Percentiles rank a stretch among this genome's conserved stretches.
Conservation (phyloP, 1,140 invertebrate species). For the Lordiphosa mommai region DNA sequence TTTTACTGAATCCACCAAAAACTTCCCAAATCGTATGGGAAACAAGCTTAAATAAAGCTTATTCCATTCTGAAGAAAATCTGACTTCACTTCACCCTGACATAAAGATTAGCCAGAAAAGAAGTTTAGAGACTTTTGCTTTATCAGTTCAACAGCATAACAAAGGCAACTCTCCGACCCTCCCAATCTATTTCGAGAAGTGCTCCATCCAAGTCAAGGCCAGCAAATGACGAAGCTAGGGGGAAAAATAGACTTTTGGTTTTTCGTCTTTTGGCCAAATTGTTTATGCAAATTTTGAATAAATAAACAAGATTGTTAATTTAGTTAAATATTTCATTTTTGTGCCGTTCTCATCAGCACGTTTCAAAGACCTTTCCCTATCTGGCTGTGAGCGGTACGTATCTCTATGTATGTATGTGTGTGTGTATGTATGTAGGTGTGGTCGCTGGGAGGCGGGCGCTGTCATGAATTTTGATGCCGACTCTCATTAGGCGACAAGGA, state of each 20-base stretch:
- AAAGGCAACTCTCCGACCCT: conserved; percentile 6
- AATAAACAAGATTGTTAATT: conserved; percentile 78
- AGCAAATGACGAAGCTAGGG: neutral
- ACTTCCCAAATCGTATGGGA: too few relatives aligned
- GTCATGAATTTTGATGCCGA: conserved; percentile 73
- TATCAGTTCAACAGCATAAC: conserved; percentile 21
- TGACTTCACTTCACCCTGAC: too few relatives aligned
- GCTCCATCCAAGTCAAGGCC: conserved; percentile 21
- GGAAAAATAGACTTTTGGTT: conserved; percentile 72
- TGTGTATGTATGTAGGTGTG: conserved; percentile 54
- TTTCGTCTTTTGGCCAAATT: conserved; percentile 76
- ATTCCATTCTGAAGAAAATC: too few relatives aligned
- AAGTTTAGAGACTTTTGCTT: conserved; percentile 21
- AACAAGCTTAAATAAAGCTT: too few relatives aligned
- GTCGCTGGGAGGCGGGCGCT: conserved; percentile 29
- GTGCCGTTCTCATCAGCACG: conserved; percentile 74
- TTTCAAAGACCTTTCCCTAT: conserved; percentile 32
- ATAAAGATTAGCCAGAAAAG: conserved; percentile 6
- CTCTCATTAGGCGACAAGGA: conserved; percentile 64
- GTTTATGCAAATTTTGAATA: conserved; percentile 78
- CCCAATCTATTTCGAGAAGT: neutral
- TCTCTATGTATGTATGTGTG: conserved; percentile 27
- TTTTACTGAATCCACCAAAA: too few relatives aligned
- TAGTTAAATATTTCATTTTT: conserved; percentile 79
- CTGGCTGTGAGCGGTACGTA: neutral